phyloP scores from a whole-genome alignment of 2,888 invertebrate genomes.

The Invenusta paracnida region DNA sequence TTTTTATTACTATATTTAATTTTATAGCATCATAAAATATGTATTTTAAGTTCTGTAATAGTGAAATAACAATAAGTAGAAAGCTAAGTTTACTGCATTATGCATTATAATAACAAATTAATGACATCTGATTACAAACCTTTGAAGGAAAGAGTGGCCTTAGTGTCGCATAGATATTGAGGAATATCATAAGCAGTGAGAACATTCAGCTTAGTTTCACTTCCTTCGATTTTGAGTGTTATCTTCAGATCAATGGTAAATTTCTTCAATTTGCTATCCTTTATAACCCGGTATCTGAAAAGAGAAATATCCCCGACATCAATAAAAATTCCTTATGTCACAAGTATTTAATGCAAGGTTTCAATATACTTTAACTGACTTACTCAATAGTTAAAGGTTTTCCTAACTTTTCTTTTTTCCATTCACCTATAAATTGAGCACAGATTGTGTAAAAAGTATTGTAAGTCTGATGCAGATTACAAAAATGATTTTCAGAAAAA shows the following conservation, averaged over 20 bases:
- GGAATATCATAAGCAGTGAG: constrained; percentile 40
- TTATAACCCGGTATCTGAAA: constrained; percentile 24
- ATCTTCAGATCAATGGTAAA: constrained; percentile 41
- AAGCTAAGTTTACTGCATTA: too few relatives aligned
- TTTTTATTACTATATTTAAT: too few relatives aligned
- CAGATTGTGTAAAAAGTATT: too few relatives aligned
- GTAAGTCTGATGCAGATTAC: too few relatives aligned
- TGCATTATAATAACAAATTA: too few relatives aligned
- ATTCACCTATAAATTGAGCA: constrained; percentile 27
- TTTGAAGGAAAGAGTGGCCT: constrained; percentile 35
- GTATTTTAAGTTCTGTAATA: too few relatives aligned
- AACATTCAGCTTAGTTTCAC: constrained; percentile 14
- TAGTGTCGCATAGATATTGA: constrained; percentile 42
- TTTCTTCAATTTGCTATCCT: constrained; percentile 30
- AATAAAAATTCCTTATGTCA: too few relatives aligned
- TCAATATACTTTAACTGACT: constrained; percentile 1
- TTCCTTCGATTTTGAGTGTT: constrained; percentile 38
- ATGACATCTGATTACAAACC: background rate
- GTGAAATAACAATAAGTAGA: too few relatives aligned
- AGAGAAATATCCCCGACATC: background rate
- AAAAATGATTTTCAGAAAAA: background rate
- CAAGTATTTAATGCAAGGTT: too few relatives aligned
- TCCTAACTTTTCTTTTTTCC: constrained; percentile 26
- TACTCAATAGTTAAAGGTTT: background rate
- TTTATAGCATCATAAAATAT: too few relatives aligned